A percentile compares a stretch with the other conserved stretches of the same genome.
phyloP scores from a whole-genome alignment of 2,888 invertebrate species.

The Acanthosoma haemorrhoidale region DNA sequence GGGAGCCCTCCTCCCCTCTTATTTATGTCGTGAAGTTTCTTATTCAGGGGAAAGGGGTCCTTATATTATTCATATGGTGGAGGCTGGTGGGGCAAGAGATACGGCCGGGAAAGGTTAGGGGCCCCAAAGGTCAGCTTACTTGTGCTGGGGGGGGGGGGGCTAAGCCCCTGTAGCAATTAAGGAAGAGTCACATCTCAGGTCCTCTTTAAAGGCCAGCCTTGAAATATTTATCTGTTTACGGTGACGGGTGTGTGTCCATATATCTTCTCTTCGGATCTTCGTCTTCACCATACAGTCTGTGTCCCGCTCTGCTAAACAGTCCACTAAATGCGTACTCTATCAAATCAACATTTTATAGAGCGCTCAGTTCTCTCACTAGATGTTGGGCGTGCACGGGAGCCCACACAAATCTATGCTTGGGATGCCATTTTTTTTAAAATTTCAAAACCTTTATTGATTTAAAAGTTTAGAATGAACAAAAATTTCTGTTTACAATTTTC shows the following conservation, averaged over 20 bases:
- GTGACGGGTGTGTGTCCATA: neutral
- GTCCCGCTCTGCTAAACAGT: neutral
- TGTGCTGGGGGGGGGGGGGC: neutral
- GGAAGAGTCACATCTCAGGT: neutral
- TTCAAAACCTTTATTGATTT: no score
- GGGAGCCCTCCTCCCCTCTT: neutral
- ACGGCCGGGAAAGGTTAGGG: conserved; percentile 18
- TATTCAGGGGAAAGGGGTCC: conserved; percentile 14
- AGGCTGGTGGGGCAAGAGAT: conserved; percentile 11
- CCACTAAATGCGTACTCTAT: neutral
- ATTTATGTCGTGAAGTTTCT: conserved; percentile 18
- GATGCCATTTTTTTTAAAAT: no score
- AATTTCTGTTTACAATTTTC: no score
- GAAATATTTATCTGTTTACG: neutral
- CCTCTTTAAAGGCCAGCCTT: neutral
- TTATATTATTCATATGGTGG: conserved; percentile 23
- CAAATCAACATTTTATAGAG: no score
- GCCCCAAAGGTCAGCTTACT: conserved; percentile 18
- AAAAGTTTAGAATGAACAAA: no score
- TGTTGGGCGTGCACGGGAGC: no score
- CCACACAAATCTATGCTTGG: no score
- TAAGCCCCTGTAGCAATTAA: neutral
- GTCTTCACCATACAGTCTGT: neutral
- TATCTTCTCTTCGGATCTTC: neutral
- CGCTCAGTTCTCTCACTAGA: no score